These are phyloP conservation scores for Dendroctonus ponderosae DNA, from an alignment of 1,140 invertebrate species.

Conservation along the genomic window DNA sequence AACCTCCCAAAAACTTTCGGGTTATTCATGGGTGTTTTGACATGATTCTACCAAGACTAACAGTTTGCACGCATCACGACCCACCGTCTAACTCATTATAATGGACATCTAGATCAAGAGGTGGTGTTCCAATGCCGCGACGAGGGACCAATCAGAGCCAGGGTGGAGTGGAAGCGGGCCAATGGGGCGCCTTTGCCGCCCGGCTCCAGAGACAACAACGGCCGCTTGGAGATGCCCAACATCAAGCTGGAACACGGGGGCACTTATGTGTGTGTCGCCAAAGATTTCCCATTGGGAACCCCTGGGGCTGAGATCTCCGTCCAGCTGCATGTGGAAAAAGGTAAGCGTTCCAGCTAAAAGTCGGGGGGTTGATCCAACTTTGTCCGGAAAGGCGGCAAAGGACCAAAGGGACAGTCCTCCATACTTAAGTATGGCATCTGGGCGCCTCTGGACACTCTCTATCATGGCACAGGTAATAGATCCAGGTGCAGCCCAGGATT, in stretches of 20 bases:
- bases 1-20: too few relatives aligned
- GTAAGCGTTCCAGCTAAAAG: conserved; percentile 53
- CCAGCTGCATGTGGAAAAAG: conserved; percentile 67
- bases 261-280: conserved; percentile 79
- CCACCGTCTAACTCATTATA: too few relatives aligned
- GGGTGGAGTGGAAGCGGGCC: conserved; percentile 73
- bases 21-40: too few relatives aligned
- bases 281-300: conserved; percentile 60
- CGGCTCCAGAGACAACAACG: conserved; percentile 67
- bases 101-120: conserved; percentile 67
- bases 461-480: conserved; percentile 50
- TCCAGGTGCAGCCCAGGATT: too few relatives aligned
- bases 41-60: too few relatives aligned
- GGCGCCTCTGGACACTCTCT: conserved; percentile 49
- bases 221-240: conserved; percentile 81
- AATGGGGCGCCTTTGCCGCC: conserved; percentile 69
- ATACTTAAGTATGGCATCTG: conserved; percentile 50
- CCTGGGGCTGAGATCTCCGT: conserved; percentile 60
- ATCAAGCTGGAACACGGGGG: conserved; percentile 75
- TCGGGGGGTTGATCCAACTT: not conserved
- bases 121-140: conserved; percentile 91
- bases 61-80: too few relatives aligned
- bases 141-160: conserved; percentile 72
- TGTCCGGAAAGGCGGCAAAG: conserved; percentile 46
- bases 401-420: conserved; percentile 47